A percentile compares a stretch with the other conserved stretches of the same genome.
Conservation (phyloP, 2,888 invertebrate genomes). For the Scaptomyza polygonia region DNA sequence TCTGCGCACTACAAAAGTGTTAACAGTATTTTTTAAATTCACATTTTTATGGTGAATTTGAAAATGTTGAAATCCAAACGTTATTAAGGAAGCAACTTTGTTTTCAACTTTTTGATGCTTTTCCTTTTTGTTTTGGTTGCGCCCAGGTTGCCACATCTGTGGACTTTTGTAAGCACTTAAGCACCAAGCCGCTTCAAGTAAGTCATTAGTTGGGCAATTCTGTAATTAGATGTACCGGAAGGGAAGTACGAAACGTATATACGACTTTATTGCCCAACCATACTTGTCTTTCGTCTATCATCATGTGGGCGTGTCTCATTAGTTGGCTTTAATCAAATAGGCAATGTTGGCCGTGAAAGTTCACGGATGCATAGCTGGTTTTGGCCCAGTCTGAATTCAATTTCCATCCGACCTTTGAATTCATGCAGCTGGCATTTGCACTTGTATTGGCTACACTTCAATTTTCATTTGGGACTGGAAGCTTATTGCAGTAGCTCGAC, state of each 20-base stretch:
- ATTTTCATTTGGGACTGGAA: conserved; percentile 35
- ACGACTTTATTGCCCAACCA: conserved; percentile 49
- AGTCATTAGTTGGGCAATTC: too few relatives aligned
- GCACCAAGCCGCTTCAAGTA: too few relatives aligned
- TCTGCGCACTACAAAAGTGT: neutral
- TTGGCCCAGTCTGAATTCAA: neutral
- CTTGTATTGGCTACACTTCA: conserved; percentile 42
- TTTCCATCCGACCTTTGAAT: conserved; percentile 1
- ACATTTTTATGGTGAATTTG: neutral
- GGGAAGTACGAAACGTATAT: neutral
- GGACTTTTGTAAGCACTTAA: too few relatives aligned
- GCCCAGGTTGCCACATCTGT: conserved; percentile 11
- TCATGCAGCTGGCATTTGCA: conserved; percentile 4
- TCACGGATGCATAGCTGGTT: conserved; percentile 27
- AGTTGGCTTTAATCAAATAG: conserved; percentile 38
- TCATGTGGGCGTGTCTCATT: conserved; percentile 37
- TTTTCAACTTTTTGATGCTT: conserved; percentile 10
- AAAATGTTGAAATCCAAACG: neutral
- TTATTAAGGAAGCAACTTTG: neutral
- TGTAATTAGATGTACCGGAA: conserved; percentile 33
- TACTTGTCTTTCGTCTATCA: conserved; percentile 51
- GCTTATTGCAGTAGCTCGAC: conserved; percentile 48
- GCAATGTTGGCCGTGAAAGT: conserved; percentile 58
- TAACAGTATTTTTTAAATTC: neutral
- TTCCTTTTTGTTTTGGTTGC: conserved; percentile 14